Percentiles rank a stretch among this genome's conserved stretches.
Evolutionary conservation across 2,888 invertebrate genomes (phyloP).

Genomic region (Volucella zonaria): DNA sequence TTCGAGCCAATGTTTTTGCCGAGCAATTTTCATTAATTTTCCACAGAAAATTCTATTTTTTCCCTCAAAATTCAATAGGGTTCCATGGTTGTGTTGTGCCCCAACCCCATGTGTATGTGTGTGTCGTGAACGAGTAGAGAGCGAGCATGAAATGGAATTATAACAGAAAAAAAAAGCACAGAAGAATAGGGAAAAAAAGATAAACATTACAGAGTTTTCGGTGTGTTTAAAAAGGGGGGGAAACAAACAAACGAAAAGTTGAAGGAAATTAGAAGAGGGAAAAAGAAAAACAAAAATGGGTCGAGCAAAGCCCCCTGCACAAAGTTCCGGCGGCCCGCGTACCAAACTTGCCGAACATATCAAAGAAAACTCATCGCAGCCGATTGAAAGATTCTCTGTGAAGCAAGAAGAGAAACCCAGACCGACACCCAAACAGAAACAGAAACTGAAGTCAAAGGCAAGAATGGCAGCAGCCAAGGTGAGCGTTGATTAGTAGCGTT

Average conservation of each 20-base stretch:
- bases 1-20: not conserved
- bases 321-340: conserved; percentile 4
- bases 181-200: conserved; percentile 54
- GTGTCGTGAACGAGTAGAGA: conserved; percentile 1
- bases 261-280: not conserved
- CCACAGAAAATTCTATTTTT: conserved; percentile 56
- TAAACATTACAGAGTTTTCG: conserved; percentile 37
- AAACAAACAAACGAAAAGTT: conserved; percentile 7
- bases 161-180: conserved; percentile 62
- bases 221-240: conserved; percentile 10
- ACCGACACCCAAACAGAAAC: no score
- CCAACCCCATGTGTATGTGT: conserved; percentile 25
- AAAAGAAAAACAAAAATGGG: conserved; percentile 60
- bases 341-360: conserved; percentile 21
- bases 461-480: conserved; percentile 43
- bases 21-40: conserved; percentile 45
- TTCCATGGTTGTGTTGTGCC: conserved; percentile 12
- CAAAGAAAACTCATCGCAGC: conserved; percentile 39
- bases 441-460: not conserved
- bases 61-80: conserved; percentile 14
- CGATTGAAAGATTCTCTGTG: conserved; percentile 35
- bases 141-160: conserved; percentile 61
- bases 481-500: conserved; percentile 17
- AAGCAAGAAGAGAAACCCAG: conserved; percentile 21
- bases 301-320: conserved; percentile 47